Percentiles rank a stretch among this genome's conserved stretches.
phyloP scores from a whole-genome alignment of 2,797 vertebrate species.

The Oreonectes daqikongensis region DNA sequence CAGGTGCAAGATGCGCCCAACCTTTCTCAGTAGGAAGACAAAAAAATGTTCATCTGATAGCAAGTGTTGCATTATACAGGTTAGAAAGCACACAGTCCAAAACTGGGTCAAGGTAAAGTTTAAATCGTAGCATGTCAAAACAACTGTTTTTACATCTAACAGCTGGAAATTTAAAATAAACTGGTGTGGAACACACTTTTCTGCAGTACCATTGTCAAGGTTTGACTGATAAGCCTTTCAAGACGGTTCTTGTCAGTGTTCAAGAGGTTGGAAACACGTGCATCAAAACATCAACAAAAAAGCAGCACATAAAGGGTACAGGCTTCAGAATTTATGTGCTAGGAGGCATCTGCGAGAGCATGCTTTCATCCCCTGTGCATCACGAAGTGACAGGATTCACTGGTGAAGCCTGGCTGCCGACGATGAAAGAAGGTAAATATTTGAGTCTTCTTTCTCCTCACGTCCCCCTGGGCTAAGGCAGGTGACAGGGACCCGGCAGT shows the following conservation, averaged over 20 bases:
- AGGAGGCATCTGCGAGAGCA: not conserved
- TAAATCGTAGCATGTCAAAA: not conserved
- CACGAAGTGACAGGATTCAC: not conserved
- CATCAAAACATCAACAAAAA: constrained; percentile 12
- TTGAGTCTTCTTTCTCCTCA: constrained; percentile 43
- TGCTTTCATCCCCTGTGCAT: constrained; percentile 8
- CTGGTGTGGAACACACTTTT: not conserved
- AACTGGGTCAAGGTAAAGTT: constrained; percentile 6
- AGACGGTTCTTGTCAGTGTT: not conserved
- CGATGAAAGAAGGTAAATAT: constrained; percentile 38
- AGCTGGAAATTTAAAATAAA: not conserved
- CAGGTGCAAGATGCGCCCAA: constrained; percentile 41
- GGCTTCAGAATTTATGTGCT: constrained; percentile 1
- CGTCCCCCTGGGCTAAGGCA: constrained; percentile 3
- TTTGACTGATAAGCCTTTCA: constrained; percentile 14
- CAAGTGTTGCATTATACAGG: constrained; percentile 12
- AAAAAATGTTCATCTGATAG: constrained; percentile 11
- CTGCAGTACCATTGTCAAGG: not conserved
- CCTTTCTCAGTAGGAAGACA: constrained; percentile 19
- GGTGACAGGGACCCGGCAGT: constrained; percentile 17
- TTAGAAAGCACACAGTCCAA: not conserved
- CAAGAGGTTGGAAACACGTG: not conserved
- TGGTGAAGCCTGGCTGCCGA: constrained; percentile 4
- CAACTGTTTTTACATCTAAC: not conserved
- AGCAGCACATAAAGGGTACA: not conserved